Evolutionary conservation across 2,113 vertebrate species (phyloP).

Genomic region (Dipodomys spectabilis): DNA sequence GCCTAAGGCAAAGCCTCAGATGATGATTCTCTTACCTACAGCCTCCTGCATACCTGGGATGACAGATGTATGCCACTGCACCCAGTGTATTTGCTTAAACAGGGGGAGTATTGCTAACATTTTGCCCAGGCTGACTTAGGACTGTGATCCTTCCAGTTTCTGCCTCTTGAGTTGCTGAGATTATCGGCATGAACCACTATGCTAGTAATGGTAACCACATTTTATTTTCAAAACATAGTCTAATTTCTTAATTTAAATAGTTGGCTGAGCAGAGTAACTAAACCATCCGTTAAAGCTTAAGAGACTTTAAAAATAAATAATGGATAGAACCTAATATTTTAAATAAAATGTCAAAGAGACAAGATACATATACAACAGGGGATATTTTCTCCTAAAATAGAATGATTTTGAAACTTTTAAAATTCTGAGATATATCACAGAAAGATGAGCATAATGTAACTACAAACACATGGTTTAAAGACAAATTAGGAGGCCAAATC

Average conservation of each 20-base stretch:
- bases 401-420: background rate
- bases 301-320: background rate
- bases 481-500: constrained; percentile 6
- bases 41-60: too few species aligned
- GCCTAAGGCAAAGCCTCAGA: too few species aligned
- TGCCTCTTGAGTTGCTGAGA: too few species aligned
- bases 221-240: background rate
- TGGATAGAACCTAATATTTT: background rate
- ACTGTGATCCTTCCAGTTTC: too few species aligned
- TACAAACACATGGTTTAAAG: background rate
- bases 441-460: background rate
- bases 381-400: constrained; percentile 23
- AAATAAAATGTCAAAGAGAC: constrained; percentile 29
- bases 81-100: too few species aligned
- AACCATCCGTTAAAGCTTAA: constrained; percentile 10
- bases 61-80: too few species aligned
- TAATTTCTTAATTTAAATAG: constrained; percentile 25
- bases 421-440: background rate
- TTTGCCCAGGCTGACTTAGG: too few species aligned
- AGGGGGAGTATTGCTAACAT: too few species aligned
- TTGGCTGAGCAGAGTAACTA: constrained; percentile 16
- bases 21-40: too few species aligned
- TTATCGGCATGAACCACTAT: too few species aligned
- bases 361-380: background rate
- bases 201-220: background rate